Conservation (phyloP, 2,113 vertebrate genomes). For the Gobiocypris rarus region DNA sequence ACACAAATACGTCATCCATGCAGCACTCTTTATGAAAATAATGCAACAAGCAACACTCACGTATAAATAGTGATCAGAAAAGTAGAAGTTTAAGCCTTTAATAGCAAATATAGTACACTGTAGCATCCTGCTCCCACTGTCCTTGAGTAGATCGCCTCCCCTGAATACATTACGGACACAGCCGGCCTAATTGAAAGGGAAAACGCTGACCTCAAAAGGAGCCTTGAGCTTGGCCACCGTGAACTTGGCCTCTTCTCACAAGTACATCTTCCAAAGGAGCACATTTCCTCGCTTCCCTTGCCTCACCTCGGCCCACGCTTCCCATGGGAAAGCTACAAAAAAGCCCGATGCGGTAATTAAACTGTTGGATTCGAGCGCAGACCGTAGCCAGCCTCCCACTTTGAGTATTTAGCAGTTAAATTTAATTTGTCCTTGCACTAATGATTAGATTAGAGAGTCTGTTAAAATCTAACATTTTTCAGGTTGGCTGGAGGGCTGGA, state of each 20-base stretch:
- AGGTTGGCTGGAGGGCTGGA: constrained; percentile 10
- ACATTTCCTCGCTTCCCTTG: background rate
- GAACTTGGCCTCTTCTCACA: constrained; percentile 31
- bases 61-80: background rate
- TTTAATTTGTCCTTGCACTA: constrained; percentile 51
- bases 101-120: background rate
- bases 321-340: constrained; percentile 14
- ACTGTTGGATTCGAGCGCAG: constrained; percentile 24
- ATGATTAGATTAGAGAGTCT: constrained; percentile 26
- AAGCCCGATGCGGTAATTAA: constrained; percentile 48
- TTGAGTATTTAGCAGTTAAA: constrained; percentile 36
- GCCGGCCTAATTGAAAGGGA: constrained; percentile 50
- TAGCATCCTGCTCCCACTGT: background rate
- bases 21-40: background rate
- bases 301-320: background rate
- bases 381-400: constrained; percentile 17
- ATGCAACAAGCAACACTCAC: background rate
- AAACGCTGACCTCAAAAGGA: constrained; percentile 30
- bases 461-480: constrained; percentile 12
- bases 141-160: background rate
- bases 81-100: background rate
- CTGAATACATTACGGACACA: constrained; percentile 44
- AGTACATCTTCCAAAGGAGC: constrained; percentile 5
- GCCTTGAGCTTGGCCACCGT: background rate
- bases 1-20: too few species aligned